Evolutionary conservation across 1,140 invertebrate genomes (phyloP), one percentile per base, ranked within the genome.

Genomic region (Drosophila malerkotliana): DNA sequence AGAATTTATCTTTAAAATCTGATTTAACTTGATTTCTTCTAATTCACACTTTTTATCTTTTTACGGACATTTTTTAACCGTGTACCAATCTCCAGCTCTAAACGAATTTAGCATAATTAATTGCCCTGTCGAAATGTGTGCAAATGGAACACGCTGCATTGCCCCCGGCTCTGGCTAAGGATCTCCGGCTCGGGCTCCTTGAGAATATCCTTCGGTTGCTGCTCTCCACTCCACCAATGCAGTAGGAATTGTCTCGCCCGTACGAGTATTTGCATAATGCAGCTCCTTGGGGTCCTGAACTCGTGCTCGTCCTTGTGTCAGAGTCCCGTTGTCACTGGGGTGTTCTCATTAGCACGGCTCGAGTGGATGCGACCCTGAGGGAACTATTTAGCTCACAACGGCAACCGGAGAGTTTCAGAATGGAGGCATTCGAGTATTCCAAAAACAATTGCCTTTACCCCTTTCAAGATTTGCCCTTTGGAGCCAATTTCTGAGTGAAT

Each of bases 41-140:
- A 21, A 21, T 21, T 21, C 3, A 21, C 21, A 21, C 21, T 3
- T 21, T 3, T 21, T 21, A 3, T 21, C 21, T 21, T 21, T 0
- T 21, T 21, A 21, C 21, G 2, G 3, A 21, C 21, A 21, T 21
- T 21, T 21, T 21, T 21, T n/a, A 44, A 7, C 39, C 39, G 7
- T 37, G 12, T 12, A 37, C 10, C 10, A 3, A 28, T 28, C 34
- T 37, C 9, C 9, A 18, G 14, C 60, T 75, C 74, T 87, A 87
- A 90, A 90, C 87, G 87, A 90, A 87, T 90, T 90, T 90, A 90
- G 81, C 81, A 90, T 90, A 90, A 90, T 90, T 90, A 90, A 90
- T 90, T 90, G 81, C 64, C 77, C 28, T 82, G 74, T 81, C 75
- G 78, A 85, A 87, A 87, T 88, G 83, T 85, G 85, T 90, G 85